Base-by-base conservation (phyloP, 2,113 vertebrate species). In the Aldabrachelys gigantea region DNA sequence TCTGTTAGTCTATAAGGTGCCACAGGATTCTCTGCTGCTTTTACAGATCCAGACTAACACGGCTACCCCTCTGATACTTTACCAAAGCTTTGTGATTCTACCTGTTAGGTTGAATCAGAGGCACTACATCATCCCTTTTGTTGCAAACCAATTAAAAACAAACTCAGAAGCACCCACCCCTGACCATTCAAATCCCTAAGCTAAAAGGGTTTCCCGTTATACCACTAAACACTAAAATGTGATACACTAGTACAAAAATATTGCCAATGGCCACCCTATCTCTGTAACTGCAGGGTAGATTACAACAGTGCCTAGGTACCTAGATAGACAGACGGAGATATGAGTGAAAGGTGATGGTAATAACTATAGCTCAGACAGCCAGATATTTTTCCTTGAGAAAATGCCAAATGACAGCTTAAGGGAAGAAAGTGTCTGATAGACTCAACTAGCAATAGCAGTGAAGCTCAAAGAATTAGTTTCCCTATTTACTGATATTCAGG, bases 401-500 rank as follows among this genome's bases (percentile, higher is more conserved):
- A 47, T 47, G 85, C 2, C 21, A 88, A 89, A 69, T 44, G 38
- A 95, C 80, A 83, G 22, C 81, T 76, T 88, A 90, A 95, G 88
- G 57, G 83, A 92, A 84, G 72, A 89, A 89, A 94, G 53, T 57
- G 82, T 83, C 84, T 95, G 82, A 75, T 29, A 19, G 91, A 41
- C 50, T 91, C 86, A 95, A 89, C 91, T 97, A 93, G 88, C 96
- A 90, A 84, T 27, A 92, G 83, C 5, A 93, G 44, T 0, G 0
- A 89, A 90, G 72, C 52, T 82, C 0, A 0, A 90, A 94, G 85
- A 94, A 93, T 95, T 92, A 91, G 78, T 92, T 93, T 57, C 50
- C 93, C 93, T 21, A 62, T 89, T 91, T 95, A 95, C 90, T 95
- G 93, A 94, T 94, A 94, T 29, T 65, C 3, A 1, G 76, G 85